Base-by-base conservation (phyloP, 2,113 vertebrate species). In the Sarotherodon lohbergeri region DNA sequence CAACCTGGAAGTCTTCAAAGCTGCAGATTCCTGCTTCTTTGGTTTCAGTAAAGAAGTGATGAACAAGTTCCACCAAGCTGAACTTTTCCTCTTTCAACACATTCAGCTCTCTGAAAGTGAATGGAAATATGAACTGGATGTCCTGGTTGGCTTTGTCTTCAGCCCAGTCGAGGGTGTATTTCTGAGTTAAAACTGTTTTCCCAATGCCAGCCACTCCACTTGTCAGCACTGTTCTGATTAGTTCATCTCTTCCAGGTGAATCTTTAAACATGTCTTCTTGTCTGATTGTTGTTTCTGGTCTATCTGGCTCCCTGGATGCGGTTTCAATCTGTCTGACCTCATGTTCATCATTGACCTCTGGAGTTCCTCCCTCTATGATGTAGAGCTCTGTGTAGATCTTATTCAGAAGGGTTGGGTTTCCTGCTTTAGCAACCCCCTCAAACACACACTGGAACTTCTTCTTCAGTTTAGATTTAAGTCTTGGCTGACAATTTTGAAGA, bases 361-460 rank as follows among this genome's bases (percentile, higher is more conserved):
- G 27, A 57, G 39, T 36, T 16, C 92, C 87, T 66, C 90, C 91
- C 55, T 93, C 91, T 7, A 86, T 95, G 88, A 95, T 89, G 86
- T 93, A 93, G 46, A 95, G 91, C 83, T 95, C 92, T 16, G 95
- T 95, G 93, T 94, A 95, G 85, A 95, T 95, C 68, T 84, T 19
- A 17, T 83, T 54, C 9, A 83, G 59, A 10, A 52, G n/a, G 5
- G 17, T 83, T 39, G 27, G 46, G 5, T 39, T 66, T 68, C 59
- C 59, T 83, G 43, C 46, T 68, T 48, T 63, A 48, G 56, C 10
- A 5, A 61, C 34, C 1, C 81, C 81, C 32, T 83, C 81, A 54
- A 39, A 83, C 48, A 83, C 61, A 54, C n/a, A 22, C 14, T 71
- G 46, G 81, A 71, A 71, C 48, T 24, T 32, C 29, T 32, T 32